A percentile compares a stretch with the other conserved stretches of the same genome.
Evolutionary conservation across 35 echinoderm and acorn worm species (phyloP).

Genomic region (Patiria miniata): DNA sequence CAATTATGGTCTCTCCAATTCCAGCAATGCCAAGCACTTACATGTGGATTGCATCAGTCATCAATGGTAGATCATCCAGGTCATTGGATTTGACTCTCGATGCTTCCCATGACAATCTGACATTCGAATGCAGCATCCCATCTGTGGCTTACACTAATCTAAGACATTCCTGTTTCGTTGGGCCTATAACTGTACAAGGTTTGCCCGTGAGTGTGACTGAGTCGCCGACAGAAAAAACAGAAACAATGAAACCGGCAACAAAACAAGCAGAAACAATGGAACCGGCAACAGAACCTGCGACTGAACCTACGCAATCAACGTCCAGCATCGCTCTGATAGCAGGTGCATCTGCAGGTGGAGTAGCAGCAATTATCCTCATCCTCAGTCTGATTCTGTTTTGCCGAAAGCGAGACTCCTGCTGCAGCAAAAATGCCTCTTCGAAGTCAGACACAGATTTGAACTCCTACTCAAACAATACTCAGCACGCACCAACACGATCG

Average conservation of each 20-base stretch:
- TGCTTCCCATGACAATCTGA: neutral
- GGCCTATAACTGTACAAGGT: neutral
- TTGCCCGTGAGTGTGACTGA: too few species aligned
- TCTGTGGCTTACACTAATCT: neutral
- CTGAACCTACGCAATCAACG: too few species aligned
- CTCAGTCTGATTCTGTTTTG: neutral
- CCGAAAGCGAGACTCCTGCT: neutral
- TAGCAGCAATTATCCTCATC: neutral
- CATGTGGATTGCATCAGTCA: neutral
- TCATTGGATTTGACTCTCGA: neutral
- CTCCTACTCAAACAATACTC: neutral
- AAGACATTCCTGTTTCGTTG: neutral
- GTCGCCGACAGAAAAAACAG: too few species aligned
- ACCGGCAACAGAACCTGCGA: too few species aligned
- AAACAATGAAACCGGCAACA: too few species aligned
- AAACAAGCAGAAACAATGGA: too few species aligned
- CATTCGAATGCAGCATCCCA: neutral
- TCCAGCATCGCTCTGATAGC: neutral
- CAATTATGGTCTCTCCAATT: neutral
- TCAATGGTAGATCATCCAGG: neutral
- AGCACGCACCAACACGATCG: neutral
- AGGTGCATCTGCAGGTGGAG: neutral
- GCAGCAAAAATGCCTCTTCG: neutral
- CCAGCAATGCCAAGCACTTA: neutral
- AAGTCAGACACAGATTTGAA: neutral